phyloP scores from a whole-genome alignment of 2,888 invertebrate species.

The Dynastes tityus region DNA sequence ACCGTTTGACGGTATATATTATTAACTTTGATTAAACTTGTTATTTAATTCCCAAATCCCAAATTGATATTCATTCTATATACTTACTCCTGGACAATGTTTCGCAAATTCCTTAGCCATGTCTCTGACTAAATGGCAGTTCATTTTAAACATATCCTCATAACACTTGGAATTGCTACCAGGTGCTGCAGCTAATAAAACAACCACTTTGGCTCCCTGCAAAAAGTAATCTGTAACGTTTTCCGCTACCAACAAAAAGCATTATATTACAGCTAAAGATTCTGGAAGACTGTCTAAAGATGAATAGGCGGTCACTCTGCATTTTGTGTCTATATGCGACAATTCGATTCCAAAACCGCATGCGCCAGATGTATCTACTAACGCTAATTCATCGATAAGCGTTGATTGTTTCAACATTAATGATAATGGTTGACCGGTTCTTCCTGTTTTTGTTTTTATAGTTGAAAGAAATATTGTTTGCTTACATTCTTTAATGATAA shows the following conservation, averaged over 20 bases:
- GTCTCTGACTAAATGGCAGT: slow-evolving; percentile 64
- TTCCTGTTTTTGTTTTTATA: slow-evolving; percentile 61
- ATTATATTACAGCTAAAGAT: slow-evolving; percentile 17
- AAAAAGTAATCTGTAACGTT: slow-evolving; percentile 40
- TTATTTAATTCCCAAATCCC: too few relatives aligned
- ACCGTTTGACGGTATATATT: too few relatives aligned
- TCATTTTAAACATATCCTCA: slow-evolving; percentile 63
- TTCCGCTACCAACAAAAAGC: neutral
- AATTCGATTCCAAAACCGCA: slow-evolving; percentile 69
- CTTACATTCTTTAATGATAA: neutral
- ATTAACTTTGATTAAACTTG: too few relatives aligned
- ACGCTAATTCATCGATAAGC: slow-evolving; percentile 73
- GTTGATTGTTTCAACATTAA: slow-evolving; percentile 76
- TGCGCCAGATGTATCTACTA: slow-evolving; percentile 72
- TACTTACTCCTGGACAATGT: slow-evolving; percentile 62
- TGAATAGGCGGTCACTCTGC: slow-evolving; percentile 66
- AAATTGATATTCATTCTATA: neutral
- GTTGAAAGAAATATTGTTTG: neutral
- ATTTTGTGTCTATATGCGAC: slow-evolving; percentile 70
- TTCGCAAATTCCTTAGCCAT: slow-evolving; percentile 60
- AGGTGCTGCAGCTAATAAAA: slow-evolving; percentile 62
- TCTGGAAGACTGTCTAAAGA: slow-evolving; percentile 61
- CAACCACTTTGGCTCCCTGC: slow-evolving; percentile 64
- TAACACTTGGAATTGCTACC: slow-evolving; percentile 56
- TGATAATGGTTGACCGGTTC: slow-evolving; percentile 73